These are phyloP conservation scores for Melanchra persicariae DNA, from an alignment of 2,888 invertebrate species.

Conservation along the genomic window DNA sequence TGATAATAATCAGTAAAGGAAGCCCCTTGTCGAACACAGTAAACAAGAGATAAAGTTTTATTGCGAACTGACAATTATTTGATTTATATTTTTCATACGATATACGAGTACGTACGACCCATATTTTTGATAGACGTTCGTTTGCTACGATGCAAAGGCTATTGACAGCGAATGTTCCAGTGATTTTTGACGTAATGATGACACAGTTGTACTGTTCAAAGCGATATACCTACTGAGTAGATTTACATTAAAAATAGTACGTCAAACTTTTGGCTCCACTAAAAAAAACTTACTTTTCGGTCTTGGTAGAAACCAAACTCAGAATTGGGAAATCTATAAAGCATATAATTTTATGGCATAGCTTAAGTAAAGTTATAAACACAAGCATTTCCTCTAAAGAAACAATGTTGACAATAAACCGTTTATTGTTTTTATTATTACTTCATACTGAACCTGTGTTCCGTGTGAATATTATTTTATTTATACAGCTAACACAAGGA, in stretches of 20 bases:
- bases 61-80: slow-evolving; percentile 47
- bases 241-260: slow-evolving; percentile 23
- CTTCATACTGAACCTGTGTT: slow-evolving; percentile 8
- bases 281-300: background rate
- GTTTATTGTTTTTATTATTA: slow-evolving; percentile 40
- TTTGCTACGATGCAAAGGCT: slow-evolving; percentile 22
- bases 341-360: background rate
- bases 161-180: slow-evolving; percentile 34
- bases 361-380: slow-evolving; percentile 8
- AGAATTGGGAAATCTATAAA: background rate
- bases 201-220: background rate
- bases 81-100: slow-evolving; percentile 53
- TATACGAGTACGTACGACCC: slow-evolving; percentile 29
- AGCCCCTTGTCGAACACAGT: slow-evolving; percentile 55
- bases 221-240: background rate
- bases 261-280: background rate
- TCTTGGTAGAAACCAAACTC: background rate
- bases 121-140: slow-evolving; percentile 37
- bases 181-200: slow-evolving; percentile 20
- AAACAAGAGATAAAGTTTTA: slow-evolving; percentile 60
- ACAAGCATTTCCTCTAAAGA: slow-evolving; percentile 11
- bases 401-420: slow-evolving; percentile 6
- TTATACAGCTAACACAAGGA: slow-evolving; percentile 50
- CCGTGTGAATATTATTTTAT: slow-evolving; percentile 51
- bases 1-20: slow-evolving; percentile 58